Evolutionary conservation across 2,888 invertebrate species (phyloP), one percentile per base, ranked within the genome.

Genomic region (Caenorhabditis plicata): DNA sequence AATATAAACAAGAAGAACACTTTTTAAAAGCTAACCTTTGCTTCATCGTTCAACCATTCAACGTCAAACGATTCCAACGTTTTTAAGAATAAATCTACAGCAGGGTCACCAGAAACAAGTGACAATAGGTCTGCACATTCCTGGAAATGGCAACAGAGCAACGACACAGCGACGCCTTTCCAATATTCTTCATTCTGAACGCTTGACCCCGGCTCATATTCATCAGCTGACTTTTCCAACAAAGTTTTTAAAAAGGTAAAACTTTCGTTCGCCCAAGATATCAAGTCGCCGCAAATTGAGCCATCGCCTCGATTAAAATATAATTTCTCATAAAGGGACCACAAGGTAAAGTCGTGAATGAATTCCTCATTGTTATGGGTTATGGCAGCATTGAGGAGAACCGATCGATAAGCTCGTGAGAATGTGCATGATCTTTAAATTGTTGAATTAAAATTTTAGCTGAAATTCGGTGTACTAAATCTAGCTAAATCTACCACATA

Each of bases 271-370:
- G 68, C 64, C 68, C 68, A 68, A 1, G 52, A 48, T 11, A 68
- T 56, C 19, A 68, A 32, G 47, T 68, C 68, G 0, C 48, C 32
- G 13, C 50, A 47, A 15, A 68, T 56, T n/a, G 64, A 54, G 17
- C 51, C 51, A 43, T 68, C 64, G 29, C 64, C 60, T 36, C 43
- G 29, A 13, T 47, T 38, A 11, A 68, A 56, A 50, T 56, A 65
- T 19, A 68, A 48, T 40, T 58, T 60, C 22, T 68, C 68, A 45
- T 57, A 68, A 2, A 68, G 35, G 2, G 56, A 58, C 68, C 68
- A 68, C 4, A 68, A 38, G 3, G 62, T 51, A 31, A 63, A 65
- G 26, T 68, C 64, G 0, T 46, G 43, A 32, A 60, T 53, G 33
- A 63, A 48, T 8, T 57, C 52, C 5, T 43, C 35, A 31, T 36